Percentiles rank a stretch among this genome's conserved stretches.
These are phyloP conservation scores for Thumatha senex DNA, from an alignment of 2,888 invertebrate genomes.

Conservation along the genomic window DNA sequence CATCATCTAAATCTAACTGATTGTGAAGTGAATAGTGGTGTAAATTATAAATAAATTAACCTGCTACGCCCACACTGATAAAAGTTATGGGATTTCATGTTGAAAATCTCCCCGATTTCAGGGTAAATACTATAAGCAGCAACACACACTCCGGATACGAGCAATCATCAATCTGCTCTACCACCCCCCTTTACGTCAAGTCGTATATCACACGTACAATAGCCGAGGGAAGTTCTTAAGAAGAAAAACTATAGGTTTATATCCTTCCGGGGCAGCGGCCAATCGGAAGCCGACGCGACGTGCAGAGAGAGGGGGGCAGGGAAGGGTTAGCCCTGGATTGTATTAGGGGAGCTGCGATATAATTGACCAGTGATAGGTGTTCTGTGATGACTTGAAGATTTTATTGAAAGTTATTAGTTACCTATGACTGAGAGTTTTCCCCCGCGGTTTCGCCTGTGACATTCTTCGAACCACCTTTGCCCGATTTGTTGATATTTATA, in stretches of 20 bases:
- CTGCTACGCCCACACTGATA: no score
- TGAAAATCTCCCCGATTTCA: not conserved
- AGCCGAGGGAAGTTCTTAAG: conserved; percentile 82
- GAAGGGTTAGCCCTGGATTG: conserved; percentile 58
- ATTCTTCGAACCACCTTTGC: no score
- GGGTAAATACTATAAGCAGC: conserved; percentile 1
- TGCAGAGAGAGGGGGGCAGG: conserved; percentile 44
- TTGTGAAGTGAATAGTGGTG: no score
- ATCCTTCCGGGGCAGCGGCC: conserved; percentile 81
- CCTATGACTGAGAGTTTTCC: no score
- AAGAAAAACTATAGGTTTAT: conserved; percentile 84
- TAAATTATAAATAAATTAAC: no score
- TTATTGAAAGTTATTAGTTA: not conserved
- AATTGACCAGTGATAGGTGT: conserved; percentile 35
- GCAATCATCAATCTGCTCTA: conserved; percentile 74
- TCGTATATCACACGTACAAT: conserved; percentile 82
- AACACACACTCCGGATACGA: conserved; percentile 60
- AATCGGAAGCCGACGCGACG: conserved; percentile 71
- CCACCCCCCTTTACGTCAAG: conserved; percentile 51
- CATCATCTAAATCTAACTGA: no score
- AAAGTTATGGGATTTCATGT: no score
- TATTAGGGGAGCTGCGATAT: conserved; percentile 38
- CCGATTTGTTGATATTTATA: no score
- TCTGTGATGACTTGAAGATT: conserved; percentile 10
- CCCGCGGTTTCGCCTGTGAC: no score